A percentile compares a stretch with the other conserved stretches of the same genome.
These are phyloP conservation scores for Idaea aversata DNA, from an alignment of 2,888 invertebrate genomes.

Conservation along the genomic window DNA sequence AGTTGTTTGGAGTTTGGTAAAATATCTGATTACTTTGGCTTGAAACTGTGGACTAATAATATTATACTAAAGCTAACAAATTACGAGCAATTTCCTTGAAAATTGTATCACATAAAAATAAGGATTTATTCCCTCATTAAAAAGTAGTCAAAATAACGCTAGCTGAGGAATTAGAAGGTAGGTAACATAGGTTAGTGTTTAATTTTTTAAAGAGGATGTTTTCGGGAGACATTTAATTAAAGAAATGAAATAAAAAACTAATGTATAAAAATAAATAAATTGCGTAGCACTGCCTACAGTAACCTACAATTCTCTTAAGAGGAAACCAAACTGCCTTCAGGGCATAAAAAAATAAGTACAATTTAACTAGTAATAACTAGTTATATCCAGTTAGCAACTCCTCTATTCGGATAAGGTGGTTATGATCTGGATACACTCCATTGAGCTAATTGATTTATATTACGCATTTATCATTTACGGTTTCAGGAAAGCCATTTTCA, in stretches of 20 bases:
- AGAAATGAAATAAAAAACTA: no score
- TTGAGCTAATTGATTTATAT: constrained; percentile 1
- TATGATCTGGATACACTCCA: not conserved
- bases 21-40: constrained; percentile 2
- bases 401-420: not conserved
- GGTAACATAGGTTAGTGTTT: no score
- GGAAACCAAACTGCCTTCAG: not conserved
- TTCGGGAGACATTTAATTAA: no score
- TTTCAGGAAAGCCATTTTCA: not conserved
- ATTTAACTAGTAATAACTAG: not conserved
- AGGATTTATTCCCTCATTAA: no score
- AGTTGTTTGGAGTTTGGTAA: constrained; percentile 31
- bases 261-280: no score
- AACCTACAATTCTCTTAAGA: not conserved
- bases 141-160: no score
- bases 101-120: no score
- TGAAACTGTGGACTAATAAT: not conserved
- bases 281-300: not conserved
- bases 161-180: no score
- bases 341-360: not conserved
- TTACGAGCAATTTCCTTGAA: no score
- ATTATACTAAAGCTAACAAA: not conserved
- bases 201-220: no score
- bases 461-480: not conserved
- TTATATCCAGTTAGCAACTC: not conserved